These are phyloP conservation scores for Myotis vivesi DNA, from an alignment of 2,797 vertebrate species.

Conservation along the genomic window DNA sequence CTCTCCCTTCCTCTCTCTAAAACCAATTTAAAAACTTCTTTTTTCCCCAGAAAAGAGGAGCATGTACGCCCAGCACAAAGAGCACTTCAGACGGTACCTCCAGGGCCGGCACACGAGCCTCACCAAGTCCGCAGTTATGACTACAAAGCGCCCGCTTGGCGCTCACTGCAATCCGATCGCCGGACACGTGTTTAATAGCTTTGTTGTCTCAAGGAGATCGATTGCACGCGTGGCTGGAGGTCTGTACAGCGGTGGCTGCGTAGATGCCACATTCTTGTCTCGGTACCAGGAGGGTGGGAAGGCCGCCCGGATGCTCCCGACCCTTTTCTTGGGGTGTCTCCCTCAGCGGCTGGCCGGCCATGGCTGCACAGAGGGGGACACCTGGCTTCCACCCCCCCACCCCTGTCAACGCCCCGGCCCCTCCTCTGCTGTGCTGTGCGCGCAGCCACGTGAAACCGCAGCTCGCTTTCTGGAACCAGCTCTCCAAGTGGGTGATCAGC, in stretches of 20 bases:
- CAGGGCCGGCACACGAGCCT: not conserved
- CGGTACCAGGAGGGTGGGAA: not conserved
- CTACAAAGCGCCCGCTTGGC: not conserved
- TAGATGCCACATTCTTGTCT: not conserved
- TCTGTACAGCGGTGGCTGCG: not conserved
- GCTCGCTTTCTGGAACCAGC: not conserved
- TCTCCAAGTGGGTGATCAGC: constrained; percentile 4
- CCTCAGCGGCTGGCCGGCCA: not conserved
- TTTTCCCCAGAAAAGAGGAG: too few relatives aligned
- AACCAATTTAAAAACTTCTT: too few relatives aligned
- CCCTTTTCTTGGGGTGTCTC: not conserved
- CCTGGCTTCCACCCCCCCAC: not conserved
- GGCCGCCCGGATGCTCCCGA: not conserved
- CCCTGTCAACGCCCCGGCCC: not conserved
- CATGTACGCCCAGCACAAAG: too few relatives aligned
- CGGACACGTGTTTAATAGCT: not conserved
- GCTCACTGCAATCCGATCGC: not conserved
- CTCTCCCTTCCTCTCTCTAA: too few relatives aligned
- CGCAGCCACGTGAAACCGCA: not conserved
- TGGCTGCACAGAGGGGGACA: not conserved
- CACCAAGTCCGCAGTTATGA: not conserved
- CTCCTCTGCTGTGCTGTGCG: not conserved
- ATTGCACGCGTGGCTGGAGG: not conserved
- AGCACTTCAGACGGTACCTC: not conserved
- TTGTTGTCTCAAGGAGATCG: not conserved